Base-by-base conservation (phyloP, 2,113 vertebrate genomes). In the Eonycteris spelaea region DNA sequence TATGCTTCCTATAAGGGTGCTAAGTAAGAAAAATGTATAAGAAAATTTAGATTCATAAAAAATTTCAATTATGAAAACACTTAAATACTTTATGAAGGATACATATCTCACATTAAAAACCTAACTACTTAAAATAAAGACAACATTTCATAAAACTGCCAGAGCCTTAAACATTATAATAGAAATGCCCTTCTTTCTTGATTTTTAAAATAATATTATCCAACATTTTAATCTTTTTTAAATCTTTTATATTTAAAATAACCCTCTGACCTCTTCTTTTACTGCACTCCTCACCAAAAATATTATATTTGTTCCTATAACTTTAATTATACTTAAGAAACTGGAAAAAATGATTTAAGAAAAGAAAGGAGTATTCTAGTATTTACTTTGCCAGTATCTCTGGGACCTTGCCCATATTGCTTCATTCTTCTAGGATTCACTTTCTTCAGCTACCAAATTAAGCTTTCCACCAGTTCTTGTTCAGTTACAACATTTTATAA, bases 21-120 rank as follows among this genome's bases (percentile, higher is more conserved):
- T 78, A 68, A 43, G 3, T 35, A 80, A 61, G 14, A 96, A 92
- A 93, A 88, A 61, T 8, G 1, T 53, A n/a, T 55, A 13, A 79
- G 15, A 91, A 86, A 96, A 48, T 94, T 83, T 16, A 84, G 21
- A 79, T 83, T 0, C 48, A 83, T 71, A 19, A 90, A 61, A 78
- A n/a, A 89, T 67, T 57, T 93, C 35, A 84, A 74, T 68, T 85
- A 92, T 35, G 11, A n/a, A n/a, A 92, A 43, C 11, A 88, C 33
- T 90, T 85, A 75, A 94, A 90, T 73, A 78, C 33, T 80, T 91
- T 85, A 75, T 40, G 40, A 94, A 77, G 48, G 87, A 71, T 6
- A 91, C 8, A 63, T 13, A 80, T 61, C 51, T 93, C 35, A 78
- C 33, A 84, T 21, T 51, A 65, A 53, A 77, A 92, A 28, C 6